Evolutionary conservation across 2,888 invertebrate genomes (phyloP).

Genomic region (Amiota communis): DNA sequence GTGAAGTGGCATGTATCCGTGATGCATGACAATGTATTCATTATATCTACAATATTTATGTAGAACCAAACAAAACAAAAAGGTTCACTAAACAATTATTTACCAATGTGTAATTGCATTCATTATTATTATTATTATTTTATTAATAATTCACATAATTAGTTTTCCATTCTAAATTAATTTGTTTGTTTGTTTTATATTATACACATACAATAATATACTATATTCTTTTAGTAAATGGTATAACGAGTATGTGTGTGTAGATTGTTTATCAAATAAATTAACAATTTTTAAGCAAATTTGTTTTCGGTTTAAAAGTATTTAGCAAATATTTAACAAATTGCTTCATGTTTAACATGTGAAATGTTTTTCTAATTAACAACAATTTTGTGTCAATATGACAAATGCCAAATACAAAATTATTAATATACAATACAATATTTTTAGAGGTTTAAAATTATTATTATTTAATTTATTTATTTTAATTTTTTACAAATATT

Average conservation of each 20-base stretch:
- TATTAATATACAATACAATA: not conserved
- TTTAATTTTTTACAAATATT: no score
- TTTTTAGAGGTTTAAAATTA: no score
- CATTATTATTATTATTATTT: not conserved
- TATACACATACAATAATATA: not conserved
- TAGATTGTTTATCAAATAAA: no score
- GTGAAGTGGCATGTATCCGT: not conserved
- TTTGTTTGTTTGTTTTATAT: constrained; percentile 13
- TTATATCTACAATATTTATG: not conserved
- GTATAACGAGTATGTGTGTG: not conserved
- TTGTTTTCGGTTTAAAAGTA: not conserved
- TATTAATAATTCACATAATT: constrained; percentile 22
- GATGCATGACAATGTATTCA: not conserved
- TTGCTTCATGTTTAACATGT: not conserved
- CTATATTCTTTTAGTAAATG: not conserved
- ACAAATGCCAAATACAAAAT: not conserved
- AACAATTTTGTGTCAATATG: constrained; percentile 9
- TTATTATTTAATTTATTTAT: no score
- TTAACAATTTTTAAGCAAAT: not conserved
- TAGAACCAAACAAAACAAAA: not conserved
- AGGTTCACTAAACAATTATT: constrained; percentile 1
- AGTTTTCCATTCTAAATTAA: constrained; percentile 21
- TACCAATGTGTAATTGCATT: constrained; percentile 1
- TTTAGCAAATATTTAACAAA: constrained; percentile 8
- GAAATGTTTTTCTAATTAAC: constrained; percentile 14